Conservation (phyloP, 2,113 vertebrate species). For the Syngnathus typhle region DNA sequence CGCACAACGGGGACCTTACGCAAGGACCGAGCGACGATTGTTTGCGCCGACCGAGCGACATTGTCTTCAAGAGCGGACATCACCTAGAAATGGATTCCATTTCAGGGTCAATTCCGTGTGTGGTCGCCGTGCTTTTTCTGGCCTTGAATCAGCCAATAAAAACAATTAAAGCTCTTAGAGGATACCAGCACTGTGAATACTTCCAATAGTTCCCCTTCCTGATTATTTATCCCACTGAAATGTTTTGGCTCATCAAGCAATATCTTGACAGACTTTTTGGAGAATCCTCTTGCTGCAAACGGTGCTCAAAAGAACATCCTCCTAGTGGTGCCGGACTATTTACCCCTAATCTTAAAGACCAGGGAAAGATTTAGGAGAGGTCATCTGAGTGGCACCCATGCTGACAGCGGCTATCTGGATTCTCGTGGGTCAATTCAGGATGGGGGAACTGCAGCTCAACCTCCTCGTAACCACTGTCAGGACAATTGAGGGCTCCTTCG, state of each 20-base stretch:
- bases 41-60: neutral
- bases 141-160: neutral
- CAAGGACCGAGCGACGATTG: neutral
- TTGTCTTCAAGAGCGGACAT: neutral
- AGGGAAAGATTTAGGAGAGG: constrained; percentile 25
- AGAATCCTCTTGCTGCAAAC: no score
- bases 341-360: constrained; percentile 37
- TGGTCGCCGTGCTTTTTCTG: neutral
- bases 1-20: neutral
- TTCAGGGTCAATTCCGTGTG: neutral
- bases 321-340: constrained; percentile 8
- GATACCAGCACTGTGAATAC: neutral
- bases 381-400: no score
- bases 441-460: no score
- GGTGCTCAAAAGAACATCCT: no score
- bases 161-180: neutral
- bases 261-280: no score
- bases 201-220: no score
- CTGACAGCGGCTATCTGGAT: no score
- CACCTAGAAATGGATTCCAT: neutral
- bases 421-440: no score
- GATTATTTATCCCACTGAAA: no score
- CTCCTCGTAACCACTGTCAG: no score
- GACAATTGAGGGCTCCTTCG: no score
- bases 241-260: no score